Evolutionary conservation across 2,888 invertebrate genomes (phyloP).

Genomic region (Scaptomyza caliginosa): DNA sequence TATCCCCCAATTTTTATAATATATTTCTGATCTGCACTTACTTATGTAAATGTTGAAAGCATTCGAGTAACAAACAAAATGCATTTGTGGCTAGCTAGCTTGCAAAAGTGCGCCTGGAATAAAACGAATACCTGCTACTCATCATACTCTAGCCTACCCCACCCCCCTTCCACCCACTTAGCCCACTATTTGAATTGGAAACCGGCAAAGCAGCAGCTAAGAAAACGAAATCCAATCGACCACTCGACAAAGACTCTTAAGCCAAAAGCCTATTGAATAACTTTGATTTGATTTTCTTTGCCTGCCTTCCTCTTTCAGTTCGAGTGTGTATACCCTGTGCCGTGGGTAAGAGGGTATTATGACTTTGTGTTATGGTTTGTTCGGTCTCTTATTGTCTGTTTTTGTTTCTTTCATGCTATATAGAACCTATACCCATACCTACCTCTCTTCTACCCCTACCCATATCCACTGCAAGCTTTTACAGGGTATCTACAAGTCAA

Average conservation of each 20-base stretch:
- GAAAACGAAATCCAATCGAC: constrained; percentile 46
- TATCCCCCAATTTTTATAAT: constrained; percentile 61
- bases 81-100: constrained; percentile 52
- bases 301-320: constrained; percentile 6
- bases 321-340: neutral
- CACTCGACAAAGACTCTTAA: constrained; percentile 50
- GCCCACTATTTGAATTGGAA: neutral
- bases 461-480: no score
- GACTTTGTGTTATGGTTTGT: no score
- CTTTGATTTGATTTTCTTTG: constrained; percentile 63
- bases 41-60: constrained; percentile 70
- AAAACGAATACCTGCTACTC: no score
- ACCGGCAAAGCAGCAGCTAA: constrained; percentile 19
- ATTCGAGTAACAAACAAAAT: constrained; percentile 60
- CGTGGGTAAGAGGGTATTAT: neutral
- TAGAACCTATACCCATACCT: no score
- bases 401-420: neutral
- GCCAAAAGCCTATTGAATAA: constrained; percentile 69
- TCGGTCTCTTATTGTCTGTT: no score
- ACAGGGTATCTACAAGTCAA: neutral
- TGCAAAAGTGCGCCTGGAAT: no score
- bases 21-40: constrained; percentile 64
- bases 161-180: neutral
- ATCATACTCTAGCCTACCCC: neutral
- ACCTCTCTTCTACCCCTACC: no score